A percentile compares a stretch with the other conserved stretches of the same genome.
These are phyloP conservation scores for Pseudomyrmex cubaensis DNA, from an alignment of 1,140 invertebrate species.

Conservation along the genomic window DNA sequence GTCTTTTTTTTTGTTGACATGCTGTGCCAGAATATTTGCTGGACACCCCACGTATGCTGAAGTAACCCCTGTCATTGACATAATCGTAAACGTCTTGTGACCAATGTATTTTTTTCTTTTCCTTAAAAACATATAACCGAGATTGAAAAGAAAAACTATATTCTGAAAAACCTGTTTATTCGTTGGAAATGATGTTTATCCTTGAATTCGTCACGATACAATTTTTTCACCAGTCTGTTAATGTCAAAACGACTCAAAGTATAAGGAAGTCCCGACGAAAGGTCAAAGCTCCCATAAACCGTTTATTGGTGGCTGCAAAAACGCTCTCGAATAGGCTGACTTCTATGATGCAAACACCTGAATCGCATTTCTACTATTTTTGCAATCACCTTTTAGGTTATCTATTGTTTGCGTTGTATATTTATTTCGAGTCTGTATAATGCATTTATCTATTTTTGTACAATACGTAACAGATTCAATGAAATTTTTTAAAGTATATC, in stretches of 20 bases:
- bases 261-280: slow-evolving; percentile 38
- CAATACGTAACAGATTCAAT: no score
- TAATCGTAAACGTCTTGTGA: background rate
- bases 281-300: slow-evolving; percentile 56
- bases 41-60: background rate
- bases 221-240: slow-evolving; percentile 57
- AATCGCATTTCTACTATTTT: background rate
- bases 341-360: slow-evolving; percentile 23
- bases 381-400: slow-evolving; percentile 21
- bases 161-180: slow-evolving; percentile 70
- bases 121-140: slow-evolving; percentile 72
- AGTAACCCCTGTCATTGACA: background rate
- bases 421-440: background rate
- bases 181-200: slow-evolving; percentile 71
- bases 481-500: no score
- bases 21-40: no score
- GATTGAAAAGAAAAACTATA: slow-evolving; percentile 1
- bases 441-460: background rate
- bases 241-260: slow-evolving; percentile 43
- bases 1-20: no score
- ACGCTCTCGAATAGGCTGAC: slow-evolving; percentile 48
- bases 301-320: slow-evolving; percentile 33
- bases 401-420: background rate
- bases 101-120: slow-evolving; percentile 29
- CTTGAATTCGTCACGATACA: slow-evolving; percentile 77